These are phyloP conservation scores for Philonicus albiceps DNA, from an alignment of 2,888 invertebrate genomes.

Conservation along the genomic window DNA sequence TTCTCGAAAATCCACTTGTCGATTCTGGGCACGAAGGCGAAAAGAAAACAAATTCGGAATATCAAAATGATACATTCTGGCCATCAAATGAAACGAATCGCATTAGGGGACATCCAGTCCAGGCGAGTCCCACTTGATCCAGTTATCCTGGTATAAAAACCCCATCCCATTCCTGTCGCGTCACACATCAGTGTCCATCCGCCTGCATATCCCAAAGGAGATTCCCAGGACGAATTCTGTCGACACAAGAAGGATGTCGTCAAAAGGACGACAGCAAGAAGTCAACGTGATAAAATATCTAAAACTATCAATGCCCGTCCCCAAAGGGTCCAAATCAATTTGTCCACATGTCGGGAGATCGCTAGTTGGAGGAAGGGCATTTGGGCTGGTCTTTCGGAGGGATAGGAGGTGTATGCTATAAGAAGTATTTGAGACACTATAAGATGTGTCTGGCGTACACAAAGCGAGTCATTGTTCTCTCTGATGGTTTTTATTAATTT, in stretches of 20 bases:
- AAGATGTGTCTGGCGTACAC: background rate
- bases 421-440: background rate
- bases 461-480: background rate
- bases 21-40: slow-evolving; percentile 50
- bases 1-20: slow-evolving; percentile 47
- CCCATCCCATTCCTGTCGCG: background rate
- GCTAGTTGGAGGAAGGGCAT: background rate
- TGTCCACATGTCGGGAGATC: slow-evolving; percentile 46
- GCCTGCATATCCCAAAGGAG: background rate
- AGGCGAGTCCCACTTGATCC: background rate
- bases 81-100: slow-evolving; percentile 50
- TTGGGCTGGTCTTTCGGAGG: background rate
- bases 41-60: slow-evolving; percentile 51
- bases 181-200: slow-evolving; percentile 28
- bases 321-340: slow-evolving; percentile 50
- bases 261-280: slow-evolving; percentile 23
- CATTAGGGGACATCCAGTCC: slow-evolving; percentile 41
- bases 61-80: slow-evolving; percentile 52
- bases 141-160: background rate
- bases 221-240: slow-evolving; percentile 11
- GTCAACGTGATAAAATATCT: slow-evolving; percentile 47
- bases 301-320: slow-evolving; percentile 49
- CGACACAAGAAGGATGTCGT: slow-evolving; percentile 1
- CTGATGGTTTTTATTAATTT: background rate
- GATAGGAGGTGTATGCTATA: background rate